These are phyloP conservation scores for Diuraphis noxia DNA, from an alignment of 1,140 invertebrate genomes.

Conservation along the genomic window DNA sequence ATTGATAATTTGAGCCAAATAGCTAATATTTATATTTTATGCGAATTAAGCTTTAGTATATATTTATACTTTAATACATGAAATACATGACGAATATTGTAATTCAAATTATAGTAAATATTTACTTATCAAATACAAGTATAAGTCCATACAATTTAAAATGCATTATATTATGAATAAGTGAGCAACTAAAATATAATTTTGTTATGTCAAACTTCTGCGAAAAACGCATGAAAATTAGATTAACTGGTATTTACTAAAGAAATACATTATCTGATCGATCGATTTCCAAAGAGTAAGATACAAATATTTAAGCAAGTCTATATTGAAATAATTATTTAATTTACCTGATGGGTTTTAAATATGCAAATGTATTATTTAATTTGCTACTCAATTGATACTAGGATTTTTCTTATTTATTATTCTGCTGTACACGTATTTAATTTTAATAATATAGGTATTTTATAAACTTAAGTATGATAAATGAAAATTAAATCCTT, in stretches of 20 bases:
- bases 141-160: neutral
- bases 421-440: neutral
- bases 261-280: neutral
- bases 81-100: neutral
- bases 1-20: neutral
- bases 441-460: neutral
- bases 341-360: neutral
- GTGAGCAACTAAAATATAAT: neutral
- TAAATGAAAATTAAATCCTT: neutral
- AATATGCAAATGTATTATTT: neutral
- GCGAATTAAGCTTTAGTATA: neutral
- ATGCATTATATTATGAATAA: neutral
- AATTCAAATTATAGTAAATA: neutral
- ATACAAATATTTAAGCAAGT: neutral
- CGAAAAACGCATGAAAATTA: neutral
- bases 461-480: neutral
- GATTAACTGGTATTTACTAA: neutral
- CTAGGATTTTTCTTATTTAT: neutral
- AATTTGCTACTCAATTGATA: neutral
- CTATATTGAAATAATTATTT: neutral
- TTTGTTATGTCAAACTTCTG: neutral
- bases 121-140: neutral
- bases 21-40: neutral
- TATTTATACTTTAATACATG: neutral
- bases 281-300: neutral